Conservation (phyloP, 2,113 vertebrate genomes). For the Petroica traversi region DNA sequence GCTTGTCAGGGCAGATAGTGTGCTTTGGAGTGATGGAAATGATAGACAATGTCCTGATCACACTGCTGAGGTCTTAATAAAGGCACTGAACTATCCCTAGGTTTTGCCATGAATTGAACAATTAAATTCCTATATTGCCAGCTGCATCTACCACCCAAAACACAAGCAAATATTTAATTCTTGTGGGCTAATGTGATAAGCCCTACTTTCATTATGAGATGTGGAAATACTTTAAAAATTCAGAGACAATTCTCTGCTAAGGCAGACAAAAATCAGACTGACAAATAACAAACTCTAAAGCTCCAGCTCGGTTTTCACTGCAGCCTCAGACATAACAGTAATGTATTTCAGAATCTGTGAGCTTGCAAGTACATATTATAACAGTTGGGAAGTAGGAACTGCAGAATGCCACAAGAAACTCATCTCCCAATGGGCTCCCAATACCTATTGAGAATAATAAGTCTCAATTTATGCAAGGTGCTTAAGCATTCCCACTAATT, state of each 20-base stretch:
- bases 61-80: background rate
- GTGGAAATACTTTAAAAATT: background rate
- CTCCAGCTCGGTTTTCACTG: background rate
- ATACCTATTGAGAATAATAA: background rate
- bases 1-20: conserved; percentile 4
- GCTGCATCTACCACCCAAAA: background rate
- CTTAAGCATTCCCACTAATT: background rate
- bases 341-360: background rate
- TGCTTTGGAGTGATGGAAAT: background rate
- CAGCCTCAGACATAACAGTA: background rate
- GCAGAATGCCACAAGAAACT: background rate
- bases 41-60: background rate
- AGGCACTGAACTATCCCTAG: background rate
- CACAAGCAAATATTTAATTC: background rate
- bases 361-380: background rate
- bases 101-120: background rate
- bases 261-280: background rate
- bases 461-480: background rate
- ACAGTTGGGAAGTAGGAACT: background rate
- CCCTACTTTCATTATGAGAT: background rate
- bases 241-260: background rate
- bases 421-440: background rate
- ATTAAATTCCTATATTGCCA: background rate
- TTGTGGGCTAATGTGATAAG: background rate
- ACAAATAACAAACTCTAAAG: background rate